Evolutionary conservation across 1,140 invertebrate genomes (phyloP), one percentile per base, ranked within the genome.

Genomic region (Drosophila murphyi): DNA sequence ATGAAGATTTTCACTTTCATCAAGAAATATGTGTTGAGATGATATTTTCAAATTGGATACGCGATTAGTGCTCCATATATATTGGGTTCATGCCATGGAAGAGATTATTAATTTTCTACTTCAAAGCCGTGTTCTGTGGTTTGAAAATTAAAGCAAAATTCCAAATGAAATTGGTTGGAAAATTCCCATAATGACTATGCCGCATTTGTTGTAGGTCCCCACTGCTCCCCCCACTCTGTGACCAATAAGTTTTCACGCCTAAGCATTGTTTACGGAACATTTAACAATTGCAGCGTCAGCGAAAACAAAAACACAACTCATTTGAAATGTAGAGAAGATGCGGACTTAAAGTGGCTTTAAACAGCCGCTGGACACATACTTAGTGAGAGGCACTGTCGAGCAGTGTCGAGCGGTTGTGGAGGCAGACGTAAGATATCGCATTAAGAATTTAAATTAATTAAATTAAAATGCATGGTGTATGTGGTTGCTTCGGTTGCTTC

Each of bases 391-490:
- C 68, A 54, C 43, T 72, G 63, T 72, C 67, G 55, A 70, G 31
- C 7, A 4, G 39, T n/a, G 10, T n/a, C 2, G 34, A 20, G 34
- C 34, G 34, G 34, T 20, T 4, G 39, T 8, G 39, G 39, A 43
- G 39, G 39, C 39, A n/a, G 82, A 54, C 55, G 63, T 48, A 76
- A 70, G 69, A 82, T 87, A 88, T 88, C 82, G 78, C 82, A 87
- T 87, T 87, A 88, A 88, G 80, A 88, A 87, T 87, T 87, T 88
- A 87, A 87, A 87, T 87, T 87, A 87, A 88, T 87, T 89, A 87
- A 87, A 87, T 88, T 89, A 80, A 88, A 87, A 89, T 87, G 83
- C 83, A 86, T 88, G 69, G 80, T 59, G 52, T 65, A 55, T 73
- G 56, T 69, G 56, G 55, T 51, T 45, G 28, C 29, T 63, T 50